A percentile compares a stretch with the other conserved stretches of the same genome.
Evolutionary conservation across 2,888 invertebrate genomes (phyloP).

Genomic region (Himalopsyche tibetana): DNA sequence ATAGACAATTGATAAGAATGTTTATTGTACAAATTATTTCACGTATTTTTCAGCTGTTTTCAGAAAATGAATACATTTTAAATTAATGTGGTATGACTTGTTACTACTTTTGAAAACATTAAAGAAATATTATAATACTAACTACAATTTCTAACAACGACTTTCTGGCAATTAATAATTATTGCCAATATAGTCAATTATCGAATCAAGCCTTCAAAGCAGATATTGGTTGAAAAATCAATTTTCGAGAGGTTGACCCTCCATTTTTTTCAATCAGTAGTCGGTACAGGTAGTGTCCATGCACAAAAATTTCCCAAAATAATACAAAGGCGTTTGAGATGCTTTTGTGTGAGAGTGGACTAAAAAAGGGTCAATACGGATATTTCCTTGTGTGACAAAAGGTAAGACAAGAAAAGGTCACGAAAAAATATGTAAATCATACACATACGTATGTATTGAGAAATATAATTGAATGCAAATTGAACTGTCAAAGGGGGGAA

Average conservation of each 20-base stretch:
- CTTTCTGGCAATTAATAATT: too few species aligned
- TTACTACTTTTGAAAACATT: too few species aligned
- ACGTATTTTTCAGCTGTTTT: too few species aligned
- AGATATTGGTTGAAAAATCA: neutral
- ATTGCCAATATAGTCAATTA: too few species aligned
- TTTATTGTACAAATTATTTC: too few species aligned
- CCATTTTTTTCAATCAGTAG: conserved; percentile 17
- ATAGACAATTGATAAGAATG: too few species aligned
- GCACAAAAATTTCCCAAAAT: neutral
- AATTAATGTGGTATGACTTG: too few species aligned
- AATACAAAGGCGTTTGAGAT: conserved; percentile 5
- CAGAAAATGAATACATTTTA: too few species aligned
- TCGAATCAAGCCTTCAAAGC: too few species aligned
- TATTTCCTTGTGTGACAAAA: conserved; percentile 3
- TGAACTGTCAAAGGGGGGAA: conserved; percentile 58
- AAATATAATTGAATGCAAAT: conserved; percentile 65
- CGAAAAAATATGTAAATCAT: conserved; percentile 63
- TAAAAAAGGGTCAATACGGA: conserved; percentile 5
- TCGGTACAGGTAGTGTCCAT: neutral
- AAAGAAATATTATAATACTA: too few species aligned
- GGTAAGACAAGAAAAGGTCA: conserved; percentile 55
- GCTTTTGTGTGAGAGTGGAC: conserved; percentile 9
- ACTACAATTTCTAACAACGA: too few species aligned
- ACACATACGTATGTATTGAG: conserved; percentile 61
- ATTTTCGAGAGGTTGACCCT: neutral